These are phyloP conservation scores for Hippotragus niger DNA, from an alignment of 2,113 vertebrate species.

Conservation along the genomic window DNA sequence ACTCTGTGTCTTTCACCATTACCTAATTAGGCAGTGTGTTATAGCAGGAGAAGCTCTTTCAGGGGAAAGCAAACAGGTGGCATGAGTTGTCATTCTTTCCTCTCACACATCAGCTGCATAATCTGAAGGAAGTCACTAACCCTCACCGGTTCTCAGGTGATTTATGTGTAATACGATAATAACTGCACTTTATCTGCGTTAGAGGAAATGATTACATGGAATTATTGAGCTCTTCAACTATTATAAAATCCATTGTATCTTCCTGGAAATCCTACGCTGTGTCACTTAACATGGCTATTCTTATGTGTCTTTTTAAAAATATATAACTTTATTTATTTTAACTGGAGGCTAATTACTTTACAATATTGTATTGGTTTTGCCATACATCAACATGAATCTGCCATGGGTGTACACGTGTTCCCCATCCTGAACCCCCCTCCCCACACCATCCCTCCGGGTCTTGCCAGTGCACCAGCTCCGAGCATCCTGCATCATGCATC, in stretches of 20 bases:
- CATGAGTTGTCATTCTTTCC: not conserved
- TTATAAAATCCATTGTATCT: not conserved
- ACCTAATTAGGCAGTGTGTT: fast-evolving
- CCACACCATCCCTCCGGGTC: no score
- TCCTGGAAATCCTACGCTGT: not conserved
- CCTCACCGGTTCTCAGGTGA: not conserved
- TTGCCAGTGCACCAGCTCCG: no score
- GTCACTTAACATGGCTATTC: not conserved
- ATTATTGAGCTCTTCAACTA: conserved; percentile 9
- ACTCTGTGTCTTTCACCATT: not conserved
- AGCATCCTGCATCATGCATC: no score
- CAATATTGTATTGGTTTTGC: no score
- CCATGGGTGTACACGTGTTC: no score
- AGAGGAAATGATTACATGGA: not conserved
- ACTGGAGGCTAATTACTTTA: no score
- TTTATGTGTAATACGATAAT: not conserved
- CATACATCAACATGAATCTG: no score
- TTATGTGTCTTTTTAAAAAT: not conserved
- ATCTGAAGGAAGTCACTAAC: not conserved
- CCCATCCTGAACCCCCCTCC: no score
- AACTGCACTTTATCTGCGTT: not conserved
- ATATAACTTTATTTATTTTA: no score
- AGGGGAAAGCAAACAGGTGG: not conserved
- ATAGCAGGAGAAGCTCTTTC: not conserved
- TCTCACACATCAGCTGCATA: not conserved